phyloP scores from a whole-genome alignment of 2,113 vertebrate species.

The Rhizomys pruinosus region DNA sequence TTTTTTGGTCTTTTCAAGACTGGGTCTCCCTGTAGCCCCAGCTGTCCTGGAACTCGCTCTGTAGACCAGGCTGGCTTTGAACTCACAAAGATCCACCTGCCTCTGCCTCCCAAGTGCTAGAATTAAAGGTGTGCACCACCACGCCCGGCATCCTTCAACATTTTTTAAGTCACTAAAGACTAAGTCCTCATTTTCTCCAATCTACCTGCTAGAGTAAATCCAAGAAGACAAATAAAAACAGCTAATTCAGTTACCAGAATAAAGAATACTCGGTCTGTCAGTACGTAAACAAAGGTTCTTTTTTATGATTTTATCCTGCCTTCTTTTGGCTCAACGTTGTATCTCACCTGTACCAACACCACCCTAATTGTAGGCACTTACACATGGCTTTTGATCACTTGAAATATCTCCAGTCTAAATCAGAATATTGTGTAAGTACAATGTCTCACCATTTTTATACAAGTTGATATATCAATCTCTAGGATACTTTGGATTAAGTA shows the following conservation, averaged over 20 bases:
- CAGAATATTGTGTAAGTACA: slow-evolving; percentile 24
- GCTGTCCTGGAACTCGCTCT: too few species aligned
- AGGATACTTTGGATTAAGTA: not conserved
- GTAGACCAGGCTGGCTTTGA: too few species aligned
- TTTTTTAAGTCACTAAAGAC: slow-evolving; percentile 32
- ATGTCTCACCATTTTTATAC: slow-evolving; percentile 22
- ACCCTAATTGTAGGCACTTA: not conserved
- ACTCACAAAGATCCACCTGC: too few species aligned
- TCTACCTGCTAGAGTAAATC: not conserved
- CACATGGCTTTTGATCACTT: not conserved
- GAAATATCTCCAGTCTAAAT: slow-evolving; percentile 8
- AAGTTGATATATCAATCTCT: slow-evolving; percentile 22
- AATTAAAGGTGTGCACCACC: too few species aligned
- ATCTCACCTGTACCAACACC: not conserved
- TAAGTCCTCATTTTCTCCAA: not conserved
- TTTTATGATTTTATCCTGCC: slow-evolving; percentile 13
- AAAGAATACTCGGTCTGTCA: not conserved
- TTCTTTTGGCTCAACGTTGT: not conserved
- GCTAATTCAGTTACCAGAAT: not conserved
- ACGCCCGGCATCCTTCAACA: too few species aligned
- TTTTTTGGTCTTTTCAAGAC: too few species aligned
- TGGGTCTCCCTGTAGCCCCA: too few species aligned
- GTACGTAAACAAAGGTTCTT: not conserved
- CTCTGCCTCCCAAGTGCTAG: too few species aligned
- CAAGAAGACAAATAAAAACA: slow-evolving; percentile 34